Evolutionary conservation across 2,113 vertebrate species (phyloP), one percentile per base, ranked within the genome.

Genomic region (Plectropomus leopardus): DNA sequence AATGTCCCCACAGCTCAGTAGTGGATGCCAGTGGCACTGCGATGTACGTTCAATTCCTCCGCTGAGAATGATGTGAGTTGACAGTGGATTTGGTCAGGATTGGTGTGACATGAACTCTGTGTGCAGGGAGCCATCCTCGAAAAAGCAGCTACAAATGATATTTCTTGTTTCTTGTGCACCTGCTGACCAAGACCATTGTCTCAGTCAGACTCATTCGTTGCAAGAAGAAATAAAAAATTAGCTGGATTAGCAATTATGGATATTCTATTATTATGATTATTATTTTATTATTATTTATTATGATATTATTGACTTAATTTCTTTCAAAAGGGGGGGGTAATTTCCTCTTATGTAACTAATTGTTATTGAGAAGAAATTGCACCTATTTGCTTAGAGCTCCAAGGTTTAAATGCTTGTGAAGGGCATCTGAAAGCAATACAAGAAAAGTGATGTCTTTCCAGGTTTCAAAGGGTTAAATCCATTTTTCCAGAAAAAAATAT

Each of bases 1-100:
- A 81, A 85, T 89, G 90, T 87, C 90, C 92, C 89, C 83, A 76
- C 89, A 89, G 92, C 93, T 90, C 82, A 71, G 87, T 80, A 21
- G 76, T 70, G 40, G 71, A 90, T 47, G 88, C 92, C 88, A 71
- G 72, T 79, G 91, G 93, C 92, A 60, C 89, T 68, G 84, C 58
- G 84, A 77, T 82, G 86, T 89, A 87, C 73, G 74, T 92, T 94
- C 82, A 71, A 89, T 89, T 88, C 80, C 53, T 64, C 75, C 30
- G 1, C 70, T 94, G 92, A 94, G 72, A 64, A 72, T 93, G 89
- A 95, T 90, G 81, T 32, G 84, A 85, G 84, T 75, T 77, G 94
- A 95, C 94, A 91, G 85, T 24, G 76, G 66, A 83, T 91, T 88
- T 84, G 85, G 86, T 91, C 87, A 72, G 81, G 84, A 89, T 83